Base-by-base conservation (phyloP, 2,113 vertebrate species). In the Leuciscus idus region DNA sequence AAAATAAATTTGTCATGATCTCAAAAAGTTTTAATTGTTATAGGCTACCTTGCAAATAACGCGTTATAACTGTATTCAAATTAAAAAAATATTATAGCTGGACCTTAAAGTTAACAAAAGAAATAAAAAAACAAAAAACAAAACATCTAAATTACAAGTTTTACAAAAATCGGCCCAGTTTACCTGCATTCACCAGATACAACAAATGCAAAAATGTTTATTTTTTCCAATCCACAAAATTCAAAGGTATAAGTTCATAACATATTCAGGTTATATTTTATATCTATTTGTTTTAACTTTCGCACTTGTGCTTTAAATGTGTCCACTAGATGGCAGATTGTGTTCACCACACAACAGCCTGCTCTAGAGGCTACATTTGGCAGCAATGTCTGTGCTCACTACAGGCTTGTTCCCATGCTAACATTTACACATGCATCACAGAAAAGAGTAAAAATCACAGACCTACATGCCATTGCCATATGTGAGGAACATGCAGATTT, bases 261-360 rank as follows among this genome's bases (percentile, higher is more conserved):
- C 39, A 4, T 70, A 33, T 70, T 70, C 17, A 36, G 66, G 7
- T 4, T 21, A 70, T 9, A 70, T 70, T 3, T 21, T 39, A 8
- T 43, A 43, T 43, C 39, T 43, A 7, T 43, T 43, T 21, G 30
- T 36, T 61, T 75, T 33, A 6, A n/a, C 7, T 83, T 70, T 11
- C 9, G 12, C 13, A 9, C 61, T 26, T 33, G 9, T 59, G 79
- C 43, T 26, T 52, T 80, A 64, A 8, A n/a, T 26, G 0, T 77
- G 10, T 11, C 91, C 94, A 93, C 93, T 90, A 94, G 93, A 94
- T 94, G 94, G 89, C 93, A 91, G 85, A 39, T 89, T 88, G 86
- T 90, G 55, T 72, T 80, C 84, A 90, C 87, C 76, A 46, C 48
- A 13, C 10, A 64, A 64, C 36, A 64, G 39, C 2, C 13, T 64